phyloP scores from a whole-genome alignment of 2,797 vertebrate genomes.

The Salmo trutta region DNA sequence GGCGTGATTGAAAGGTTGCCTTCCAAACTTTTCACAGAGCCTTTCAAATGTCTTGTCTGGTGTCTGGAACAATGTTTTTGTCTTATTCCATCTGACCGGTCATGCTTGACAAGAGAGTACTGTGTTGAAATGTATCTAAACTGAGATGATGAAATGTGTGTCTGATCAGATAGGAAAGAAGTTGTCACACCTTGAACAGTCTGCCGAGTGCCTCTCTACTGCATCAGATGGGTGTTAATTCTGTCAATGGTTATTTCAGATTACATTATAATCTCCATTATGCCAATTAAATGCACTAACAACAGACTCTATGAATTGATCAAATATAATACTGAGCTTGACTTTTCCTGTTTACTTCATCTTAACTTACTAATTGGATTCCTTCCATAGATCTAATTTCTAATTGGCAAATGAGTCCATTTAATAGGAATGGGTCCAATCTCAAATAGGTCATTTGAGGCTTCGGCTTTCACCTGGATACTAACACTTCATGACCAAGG shows the following conservation, averaged over 20 bases:
- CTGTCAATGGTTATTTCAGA: not conserved
- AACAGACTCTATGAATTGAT: conserved; percentile 14
- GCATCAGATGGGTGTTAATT: not conserved
- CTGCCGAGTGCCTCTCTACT: not conserved
- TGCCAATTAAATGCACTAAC: conserved; percentile 24
- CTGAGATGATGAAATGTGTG: not conserved
- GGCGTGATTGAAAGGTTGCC: not conserved
- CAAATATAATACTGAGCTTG: not conserved
- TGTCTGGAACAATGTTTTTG: not conserved
- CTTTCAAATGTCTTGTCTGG: not conserved
- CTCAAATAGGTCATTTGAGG: too few species aligned
- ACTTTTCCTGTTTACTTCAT: too few species aligned
- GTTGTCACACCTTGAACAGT: too few species aligned
- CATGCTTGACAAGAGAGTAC: not conserved
- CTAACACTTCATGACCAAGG: too few species aligned
- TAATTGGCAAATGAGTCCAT: too few species aligned
- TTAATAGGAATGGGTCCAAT: too few species aligned
- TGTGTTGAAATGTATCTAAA: not conserved
- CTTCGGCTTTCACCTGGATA: too few species aligned
- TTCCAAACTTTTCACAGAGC: not conserved
- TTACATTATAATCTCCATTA: not conserved
- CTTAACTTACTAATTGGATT: too few species aligned
- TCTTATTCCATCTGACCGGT: not conserved
- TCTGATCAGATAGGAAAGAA: not conserved
- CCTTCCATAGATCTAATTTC: too few species aligned